A percentile compares a stretch with the other conserved stretches of the same genome.
phyloP scores from a whole-genome alignment of 2,797 vertebrate genomes.

The Enteromius unitaeniatus region DNA sequence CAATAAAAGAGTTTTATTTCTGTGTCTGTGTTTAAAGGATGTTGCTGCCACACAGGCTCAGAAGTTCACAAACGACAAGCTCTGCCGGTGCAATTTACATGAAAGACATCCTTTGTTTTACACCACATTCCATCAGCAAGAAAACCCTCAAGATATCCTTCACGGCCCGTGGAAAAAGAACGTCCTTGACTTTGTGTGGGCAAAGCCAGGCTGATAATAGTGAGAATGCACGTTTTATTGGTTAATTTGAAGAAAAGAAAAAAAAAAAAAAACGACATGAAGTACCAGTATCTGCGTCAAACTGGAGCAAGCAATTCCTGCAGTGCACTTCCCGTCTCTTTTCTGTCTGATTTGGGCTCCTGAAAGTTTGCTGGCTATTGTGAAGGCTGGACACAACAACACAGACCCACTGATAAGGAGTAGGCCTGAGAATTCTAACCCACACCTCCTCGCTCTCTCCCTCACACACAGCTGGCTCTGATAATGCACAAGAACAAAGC shows the following conservation, averaged over 20 bases:
- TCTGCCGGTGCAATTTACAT: conserved; percentile 7
- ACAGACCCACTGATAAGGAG: conserved; percentile 23
- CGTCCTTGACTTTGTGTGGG: conserved; percentile 40
- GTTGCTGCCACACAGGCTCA: not conserved
- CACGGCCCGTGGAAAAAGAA: conserved; percentile 19
- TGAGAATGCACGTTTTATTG: conserved; percentile 31
- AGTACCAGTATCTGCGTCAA: conserved; percentile 29
- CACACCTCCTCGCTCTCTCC: not conserved
- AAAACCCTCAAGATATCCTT: conserved; percentile 30
- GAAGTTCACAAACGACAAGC: not conserved
- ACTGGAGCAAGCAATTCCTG: conserved; percentile 30
- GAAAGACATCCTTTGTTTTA: conserved; percentile 51
- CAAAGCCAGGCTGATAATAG: conserved; percentile 26
- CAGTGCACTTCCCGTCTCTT: conserved; percentile 36
- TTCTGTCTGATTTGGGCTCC: conserved; percentile 37
- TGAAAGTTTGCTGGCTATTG: conserved; percentile 36
- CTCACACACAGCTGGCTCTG: conserved; percentile 25
- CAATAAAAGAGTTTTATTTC: not conserved
- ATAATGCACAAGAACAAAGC: conserved; percentile 65
- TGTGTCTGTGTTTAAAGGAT: not conserved
- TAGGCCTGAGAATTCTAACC: conserved; percentile 14
- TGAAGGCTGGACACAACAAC: conserved; percentile 44
- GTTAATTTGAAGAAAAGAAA: too few species aligned
- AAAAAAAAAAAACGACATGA: not conserved
- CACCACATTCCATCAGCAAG: conserved; percentile 40